These are phyloP conservation scores for Indicator maculatus DNA, from an alignment of 2,113 vertebrate species.

Conservation along the genomic window DNA sequence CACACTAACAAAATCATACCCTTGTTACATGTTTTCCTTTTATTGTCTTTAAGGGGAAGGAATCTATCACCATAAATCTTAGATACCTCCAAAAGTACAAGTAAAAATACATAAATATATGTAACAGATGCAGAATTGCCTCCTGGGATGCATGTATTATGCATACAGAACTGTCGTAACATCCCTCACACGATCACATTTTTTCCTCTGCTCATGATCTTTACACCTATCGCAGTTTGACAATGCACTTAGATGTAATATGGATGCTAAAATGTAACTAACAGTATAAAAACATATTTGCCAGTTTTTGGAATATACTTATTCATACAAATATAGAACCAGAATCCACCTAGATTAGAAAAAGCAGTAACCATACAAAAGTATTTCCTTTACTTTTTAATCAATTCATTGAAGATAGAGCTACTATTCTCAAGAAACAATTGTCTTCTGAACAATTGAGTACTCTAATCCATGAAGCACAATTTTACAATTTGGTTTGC, in stretches of 20 bases:
- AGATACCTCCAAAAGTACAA: constrained; percentile 74
- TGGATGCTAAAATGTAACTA: constrained; percentile 19
- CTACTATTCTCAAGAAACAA: background rate
- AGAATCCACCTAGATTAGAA: background rate
- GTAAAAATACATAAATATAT: constrained; percentile 79
- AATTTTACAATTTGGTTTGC: background rate
- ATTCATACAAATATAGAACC: background rate
- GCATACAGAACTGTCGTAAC: constrained; percentile 75
- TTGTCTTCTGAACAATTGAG: background rate
- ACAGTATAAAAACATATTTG: background rate
- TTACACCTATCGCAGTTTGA: constrained; percentile 72
- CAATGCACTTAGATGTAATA: constrained; percentile 45
- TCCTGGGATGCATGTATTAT: constrained; percentile 78
- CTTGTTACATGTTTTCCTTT: constrained; percentile 73
- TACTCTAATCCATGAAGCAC: background rate
- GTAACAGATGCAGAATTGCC: constrained; percentile 78
- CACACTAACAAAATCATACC: constrained; percentile 51
- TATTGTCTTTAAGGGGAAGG: constrained; percentile 73
- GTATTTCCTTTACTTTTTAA: background rate
- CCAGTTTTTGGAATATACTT: background rate
- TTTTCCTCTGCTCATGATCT: constrained; percentile 66
- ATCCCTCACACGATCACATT: constrained; percentile 54
- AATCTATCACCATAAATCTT: constrained; percentile 77
- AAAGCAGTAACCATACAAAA: background rate
- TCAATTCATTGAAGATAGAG: background rate